These are phyloP conservation scores for Sclerodermus sp. DNA, from an alignment of 2,888 invertebrate genomes.

Conservation along the genomic window DNA sequence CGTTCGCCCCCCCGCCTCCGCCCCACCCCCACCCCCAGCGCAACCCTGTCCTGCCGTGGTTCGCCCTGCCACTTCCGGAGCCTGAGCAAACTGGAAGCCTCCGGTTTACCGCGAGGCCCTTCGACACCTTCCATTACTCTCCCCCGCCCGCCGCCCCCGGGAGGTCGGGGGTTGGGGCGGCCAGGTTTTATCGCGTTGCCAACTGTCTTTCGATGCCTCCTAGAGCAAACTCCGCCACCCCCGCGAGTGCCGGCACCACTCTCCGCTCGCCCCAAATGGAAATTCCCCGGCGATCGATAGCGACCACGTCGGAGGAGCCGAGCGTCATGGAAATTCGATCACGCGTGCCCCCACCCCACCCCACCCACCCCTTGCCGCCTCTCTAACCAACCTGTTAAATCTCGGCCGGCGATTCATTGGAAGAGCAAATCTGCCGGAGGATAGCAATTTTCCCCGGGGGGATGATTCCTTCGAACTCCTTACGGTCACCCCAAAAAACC, in stretches of 20 bases:
- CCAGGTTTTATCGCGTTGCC: slow-evolving; percentile 28
- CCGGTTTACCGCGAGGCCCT: slow-evolving; percentile 23
- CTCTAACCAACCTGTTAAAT: too few relatives aligned
- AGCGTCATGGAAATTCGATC: too few relatives aligned
- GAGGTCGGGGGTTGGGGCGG: slow-evolving; percentile 25
- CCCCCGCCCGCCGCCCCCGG: too few relatives aligned
- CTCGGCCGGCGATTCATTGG: too few relatives aligned
- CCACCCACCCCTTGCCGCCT: background rate
- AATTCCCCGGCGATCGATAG: too few relatives aligned
- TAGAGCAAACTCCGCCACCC: slow-evolving; percentile 22
- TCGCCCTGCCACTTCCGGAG: slow-evolving; percentile 3
- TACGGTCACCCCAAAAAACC: too few relatives aligned
- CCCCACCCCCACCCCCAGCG: background rate
- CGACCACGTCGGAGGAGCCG: too few relatives aligned
- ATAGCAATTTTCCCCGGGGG: too few relatives aligned
- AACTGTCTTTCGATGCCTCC: slow-evolving; percentile 21
- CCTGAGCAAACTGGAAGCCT: slow-evolving; percentile 31
- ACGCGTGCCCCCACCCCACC: background rate
- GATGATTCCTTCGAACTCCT: too few relatives aligned
- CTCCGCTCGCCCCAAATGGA: background rate
- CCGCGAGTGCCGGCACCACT: background rate
- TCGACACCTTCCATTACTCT: slow-evolving; percentile 38
- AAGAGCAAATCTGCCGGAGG: too few relatives aligned
- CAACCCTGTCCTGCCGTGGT: background rate
- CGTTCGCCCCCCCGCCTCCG: background rate